Base-by-base conservation (phyloP, 2,888 invertebrate species). In the Brachyopa scutellaris region DNA sequence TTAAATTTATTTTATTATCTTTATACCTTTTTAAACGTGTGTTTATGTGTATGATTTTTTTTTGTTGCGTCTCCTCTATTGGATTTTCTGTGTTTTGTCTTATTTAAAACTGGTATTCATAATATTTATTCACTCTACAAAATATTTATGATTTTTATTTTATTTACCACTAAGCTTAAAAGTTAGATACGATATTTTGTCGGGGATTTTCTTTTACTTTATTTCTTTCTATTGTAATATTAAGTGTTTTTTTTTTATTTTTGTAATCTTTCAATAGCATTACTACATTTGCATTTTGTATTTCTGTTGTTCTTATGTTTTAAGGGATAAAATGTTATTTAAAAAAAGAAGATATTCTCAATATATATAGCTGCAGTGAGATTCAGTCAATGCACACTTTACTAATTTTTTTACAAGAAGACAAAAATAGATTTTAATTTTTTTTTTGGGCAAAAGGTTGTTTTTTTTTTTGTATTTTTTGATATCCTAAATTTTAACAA, bases 381-480 rank as follows among this genome's bases (percentile, higher is more conserved):
- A 64, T 59, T 74, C 79, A 77, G 84, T 79, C 76, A 80, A 76
- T 74, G 76, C 78, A 73, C 66, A 47, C 49, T 53, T 53, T 57
- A 31, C 9, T 21, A 85, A 85, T 76, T 38, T 64, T 84, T 80
- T 76, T 85, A 84, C 83, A 85, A 80, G 69, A 80, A 85, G 85
- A 85, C 84, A 85, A 85, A 85, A 84, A 84, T 85, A 83, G 70
- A 85, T 84, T 85, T 84, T 85, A 84, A 33, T 51, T 40, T 74
- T 62, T 73, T 67, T 55, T 45, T 45, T 64, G 64, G 55, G 83
- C 67, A 49, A 31, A 42, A 85, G 79, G 84, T 66, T 82, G 51
- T 69, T 74, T 80, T 66, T 77, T 33, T 69, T 6, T 49, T 59
- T 29, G 19, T 36, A 36, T 33, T 67, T 77, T 66, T 38, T 49